phyloP scores from a whole-genome alignment of 2,797 vertebrate species.

The Phataginus tetradactyla region DNA sequence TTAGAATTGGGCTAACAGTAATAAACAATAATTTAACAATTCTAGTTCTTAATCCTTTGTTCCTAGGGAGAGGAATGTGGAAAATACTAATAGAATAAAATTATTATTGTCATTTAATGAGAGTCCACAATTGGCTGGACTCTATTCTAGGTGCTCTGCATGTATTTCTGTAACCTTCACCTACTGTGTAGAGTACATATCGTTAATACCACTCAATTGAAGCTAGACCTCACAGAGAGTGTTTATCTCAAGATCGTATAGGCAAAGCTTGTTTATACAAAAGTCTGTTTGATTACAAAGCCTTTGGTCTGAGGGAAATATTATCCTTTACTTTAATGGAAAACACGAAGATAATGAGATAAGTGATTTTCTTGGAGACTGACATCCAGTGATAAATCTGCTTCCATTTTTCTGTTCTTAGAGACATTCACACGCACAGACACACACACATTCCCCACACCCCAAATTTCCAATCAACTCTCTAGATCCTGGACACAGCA shows the following conservation, averaged over 20 bases:
- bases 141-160: background rate
- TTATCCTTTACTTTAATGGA: conserved; percentile 26
- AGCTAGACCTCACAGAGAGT: background rate
- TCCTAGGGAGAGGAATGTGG: background rate
- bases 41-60: background rate
- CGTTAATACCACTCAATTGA: background rate
- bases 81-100: conserved; percentile 9
- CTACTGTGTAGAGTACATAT: background rate
- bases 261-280: background rate
- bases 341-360: background rate
- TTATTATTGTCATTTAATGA: background rate
- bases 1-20: background rate
- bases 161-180: background rate
- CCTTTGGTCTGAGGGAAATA: conserved; percentile 34
- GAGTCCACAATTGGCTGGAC: background rate
- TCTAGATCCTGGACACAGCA: background rate
- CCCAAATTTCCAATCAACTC: background rate
- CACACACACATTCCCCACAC: background rate
- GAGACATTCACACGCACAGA: background rate
- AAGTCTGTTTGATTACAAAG: background rate
- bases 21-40: background rate
- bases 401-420: background rate
- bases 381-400: background rate
- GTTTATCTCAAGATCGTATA: background rate
- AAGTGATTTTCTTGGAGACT: conserved; percentile 24